Percentiles rank a stretch among this genome's conserved stretches.
These are phyloP conservation scores for Lithophane socia DNA, from an alignment of 2,888 invertebrate genomes.

Conservation along the genomic window DNA sequence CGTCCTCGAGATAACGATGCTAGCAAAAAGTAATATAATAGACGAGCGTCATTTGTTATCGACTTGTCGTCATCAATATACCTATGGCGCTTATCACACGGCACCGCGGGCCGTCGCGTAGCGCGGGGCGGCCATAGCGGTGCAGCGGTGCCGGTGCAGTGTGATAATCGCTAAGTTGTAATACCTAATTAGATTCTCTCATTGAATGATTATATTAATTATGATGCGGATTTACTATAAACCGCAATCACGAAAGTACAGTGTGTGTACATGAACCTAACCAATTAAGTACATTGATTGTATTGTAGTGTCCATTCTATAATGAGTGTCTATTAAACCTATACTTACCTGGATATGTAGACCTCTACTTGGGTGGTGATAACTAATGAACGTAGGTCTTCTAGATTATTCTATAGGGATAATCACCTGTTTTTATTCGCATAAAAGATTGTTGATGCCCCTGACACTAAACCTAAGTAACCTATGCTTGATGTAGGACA, in stretches of 20 bases:
- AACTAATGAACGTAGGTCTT: background rate
- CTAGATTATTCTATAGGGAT: background rate
- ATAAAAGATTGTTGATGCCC: background rate
- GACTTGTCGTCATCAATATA: background rate
- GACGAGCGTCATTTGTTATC: background rate
- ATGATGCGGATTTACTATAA: background rate
- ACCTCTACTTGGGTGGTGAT: background rate
- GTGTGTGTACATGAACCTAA: background rate
- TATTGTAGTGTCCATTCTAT: background rate
- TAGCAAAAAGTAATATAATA: slow-evolving; percentile 3
- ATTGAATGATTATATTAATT: slow-evolving; percentile 14
- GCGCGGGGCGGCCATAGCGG: too few species aligned
- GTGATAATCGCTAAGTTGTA: background rate
- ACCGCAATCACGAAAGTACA: slow-evolving; percentile 5
- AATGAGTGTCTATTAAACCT: background rate
- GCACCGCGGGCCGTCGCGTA: too few species aligned
- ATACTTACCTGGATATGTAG: background rate
- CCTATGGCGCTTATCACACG: too few species aligned
- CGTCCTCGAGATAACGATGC: slow-evolving; percentile 16
- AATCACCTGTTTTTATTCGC: background rate
- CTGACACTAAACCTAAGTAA: background rate
- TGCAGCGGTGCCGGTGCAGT: too few species aligned
- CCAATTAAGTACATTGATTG: background rate
- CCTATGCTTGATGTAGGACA: background rate
- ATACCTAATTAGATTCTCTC: slow-evolving; percentile 10